Percentiles rank a stretch among this genome's conserved stretches.
Evolutionary conservation across 2,797 vertebrate genomes (phyloP).

Genomic region (Rhabdophis nuchalis): DNA sequence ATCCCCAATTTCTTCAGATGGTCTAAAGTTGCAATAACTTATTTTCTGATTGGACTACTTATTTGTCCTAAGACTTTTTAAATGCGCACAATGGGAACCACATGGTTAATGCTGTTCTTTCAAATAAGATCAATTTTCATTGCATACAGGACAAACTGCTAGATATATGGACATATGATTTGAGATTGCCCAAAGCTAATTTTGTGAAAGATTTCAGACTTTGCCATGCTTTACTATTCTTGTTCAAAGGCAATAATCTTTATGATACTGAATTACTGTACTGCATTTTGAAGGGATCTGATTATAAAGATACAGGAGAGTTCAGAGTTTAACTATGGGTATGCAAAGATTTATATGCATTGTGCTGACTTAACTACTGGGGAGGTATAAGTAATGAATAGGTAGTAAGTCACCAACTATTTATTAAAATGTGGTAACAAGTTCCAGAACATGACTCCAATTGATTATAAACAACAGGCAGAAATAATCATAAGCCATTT

Average conservation of each 20-base stretch:
- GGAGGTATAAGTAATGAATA: background rate
- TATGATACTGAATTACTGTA: background rate
- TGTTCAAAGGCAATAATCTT: background rate
- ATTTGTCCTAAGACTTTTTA: background rate
- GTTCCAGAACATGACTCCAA: background rate
- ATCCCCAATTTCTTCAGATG: background rate
- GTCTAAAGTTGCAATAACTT: background rate
- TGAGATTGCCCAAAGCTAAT: background rate
- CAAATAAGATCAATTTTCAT: background rate
- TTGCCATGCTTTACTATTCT: background rate
- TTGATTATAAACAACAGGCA: background rate
- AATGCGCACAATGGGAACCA: background rate
- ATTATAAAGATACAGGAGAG: background rate
- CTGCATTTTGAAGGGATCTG: background rate
- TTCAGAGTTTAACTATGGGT: background rate
- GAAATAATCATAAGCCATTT: background rate
- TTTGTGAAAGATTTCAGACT: background rate
- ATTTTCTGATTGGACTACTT: background rate
- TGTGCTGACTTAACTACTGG: background rate
- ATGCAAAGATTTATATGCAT: background rate
- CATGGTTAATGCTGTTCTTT: background rate
- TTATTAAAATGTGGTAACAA: background rate
- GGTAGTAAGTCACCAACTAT: background rate
- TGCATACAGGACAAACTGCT: background rate
- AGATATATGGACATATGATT: background rate